Conservation (phyloP, 2,888 invertebrate species). For the Cylloceria caligata region DNA sequence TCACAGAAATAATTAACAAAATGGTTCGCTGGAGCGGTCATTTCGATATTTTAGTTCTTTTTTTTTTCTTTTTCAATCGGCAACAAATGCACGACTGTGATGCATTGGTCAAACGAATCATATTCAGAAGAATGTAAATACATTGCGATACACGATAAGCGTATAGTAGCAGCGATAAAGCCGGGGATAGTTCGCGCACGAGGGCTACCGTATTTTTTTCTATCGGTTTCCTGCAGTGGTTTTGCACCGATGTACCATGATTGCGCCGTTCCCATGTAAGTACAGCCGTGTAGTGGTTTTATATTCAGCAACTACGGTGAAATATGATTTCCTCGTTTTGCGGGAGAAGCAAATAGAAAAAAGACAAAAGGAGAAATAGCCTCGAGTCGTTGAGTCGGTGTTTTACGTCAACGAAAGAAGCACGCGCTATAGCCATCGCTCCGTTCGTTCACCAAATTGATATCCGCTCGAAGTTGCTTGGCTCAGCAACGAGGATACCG, state of each 20-base stretch:
- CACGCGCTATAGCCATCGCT: neutral
- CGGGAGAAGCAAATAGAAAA: neutral
- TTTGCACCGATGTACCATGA: slow-evolving; percentile 30
- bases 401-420: slow-evolving; percentile 52
- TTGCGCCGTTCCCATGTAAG: slow-evolving; percentile 54
- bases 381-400: slow-evolving; percentile 25
- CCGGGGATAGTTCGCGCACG: slow-evolving; percentile 25
- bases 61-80: slow-evolving; percentile 26
- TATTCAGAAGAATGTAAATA: slow-evolving; percentile 50
- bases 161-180: neutral
- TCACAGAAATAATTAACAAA: slow-evolving; percentile 36
- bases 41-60: slow-evolving; percentile 21
- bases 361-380: slow-evolving; percentile 17
- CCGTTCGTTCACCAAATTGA: slow-evolving; percentile 48
- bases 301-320: slow-evolving; percentile 35
- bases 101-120: slow-evolving; percentile 27
- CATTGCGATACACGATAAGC: neutral
- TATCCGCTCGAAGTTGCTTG: slow-evolving; percentile 47
- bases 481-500: slow-evolving; percentile 16
- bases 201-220: slow-evolving; percentile 38
- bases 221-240: slow-evolving; percentile 27
- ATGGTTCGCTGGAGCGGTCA: neutral
- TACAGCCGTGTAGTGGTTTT: slow-evolving; percentile 37
- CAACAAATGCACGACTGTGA: slow-evolving; percentile 22
- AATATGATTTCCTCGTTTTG: slow-evolving; percentile 57